phyloP scores from a whole-genome alignment of 1,140 invertebrate species.

The Eupeodes corollae region DNA sequence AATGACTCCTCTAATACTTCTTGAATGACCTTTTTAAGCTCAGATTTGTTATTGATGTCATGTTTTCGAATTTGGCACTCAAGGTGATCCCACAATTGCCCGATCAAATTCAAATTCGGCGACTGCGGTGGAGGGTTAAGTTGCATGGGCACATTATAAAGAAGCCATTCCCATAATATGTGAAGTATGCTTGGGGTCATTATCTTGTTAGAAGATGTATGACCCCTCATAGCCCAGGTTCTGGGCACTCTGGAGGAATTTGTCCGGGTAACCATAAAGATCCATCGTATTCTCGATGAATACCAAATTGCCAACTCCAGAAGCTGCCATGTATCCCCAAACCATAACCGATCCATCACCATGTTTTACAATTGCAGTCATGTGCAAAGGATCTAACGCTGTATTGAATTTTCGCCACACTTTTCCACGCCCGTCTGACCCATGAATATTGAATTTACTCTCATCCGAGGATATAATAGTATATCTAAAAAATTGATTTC shows the following conservation, averaged over 20 bases:
- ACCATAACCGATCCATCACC: too few relatives aligned
- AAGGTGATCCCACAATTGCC: too few relatives aligned
- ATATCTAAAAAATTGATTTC: conserved; percentile 1
- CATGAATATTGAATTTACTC: too few relatives aligned
- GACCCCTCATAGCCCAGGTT: background rate
- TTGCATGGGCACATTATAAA: background rate
- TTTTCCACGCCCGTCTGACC: too few relatives aligned
- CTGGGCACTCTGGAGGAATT: background rate
- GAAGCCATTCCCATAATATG: background rate
- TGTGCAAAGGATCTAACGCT: too few relatives aligned
- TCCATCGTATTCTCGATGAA: too few relatives aligned
- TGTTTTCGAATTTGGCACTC: too few relatives aligned
- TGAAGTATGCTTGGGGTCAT: background rate
- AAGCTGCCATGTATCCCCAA: too few relatives aligned
- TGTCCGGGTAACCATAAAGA: too few relatives aligned
- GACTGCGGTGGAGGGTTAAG: conserved; percentile 1
- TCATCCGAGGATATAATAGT: background rate
- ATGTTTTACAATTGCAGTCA: too few relatives aligned
- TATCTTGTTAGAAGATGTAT: background rate
- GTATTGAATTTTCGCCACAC: too few relatives aligned
- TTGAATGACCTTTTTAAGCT: background rate
- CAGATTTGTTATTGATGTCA: background rate
- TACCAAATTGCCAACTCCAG: too few relatives aligned
- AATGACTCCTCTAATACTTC: background rate
- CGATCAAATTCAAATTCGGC: background rate